These are phyloP conservation scores for Drosophila percnosoma DNA, from an alignment of 2,888 invertebrate genomes.

Conservation along the genomic window DNA sequence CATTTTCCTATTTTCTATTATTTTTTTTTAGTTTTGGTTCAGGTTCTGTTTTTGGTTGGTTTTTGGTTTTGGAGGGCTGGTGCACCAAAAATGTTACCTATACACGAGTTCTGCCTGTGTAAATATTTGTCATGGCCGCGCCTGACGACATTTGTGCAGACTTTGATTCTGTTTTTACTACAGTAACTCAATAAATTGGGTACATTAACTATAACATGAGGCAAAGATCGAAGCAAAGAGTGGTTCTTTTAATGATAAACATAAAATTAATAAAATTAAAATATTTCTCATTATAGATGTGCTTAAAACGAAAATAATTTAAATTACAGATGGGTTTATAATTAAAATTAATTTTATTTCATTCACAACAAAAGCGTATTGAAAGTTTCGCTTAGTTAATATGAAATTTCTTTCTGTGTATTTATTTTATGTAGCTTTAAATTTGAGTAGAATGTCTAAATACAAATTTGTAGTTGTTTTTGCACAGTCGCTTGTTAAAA, in stretches of 20 bases:
- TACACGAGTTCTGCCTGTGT: constrained; percentile 61
- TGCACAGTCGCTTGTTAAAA: constrained; percentile 47
- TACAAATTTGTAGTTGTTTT: constrained; percentile 40
- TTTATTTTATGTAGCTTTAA: constrained; percentile 7
- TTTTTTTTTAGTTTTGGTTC: constrained; percentile 25
- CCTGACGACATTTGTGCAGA: constrained; percentile 76
- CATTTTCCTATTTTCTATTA: background rate
- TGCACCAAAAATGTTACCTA: constrained; percentile 61
- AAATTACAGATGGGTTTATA: no score
- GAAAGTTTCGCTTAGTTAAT: background rate
- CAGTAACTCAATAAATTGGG: constrained; percentile 11
- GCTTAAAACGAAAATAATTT: no score
- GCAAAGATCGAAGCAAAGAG: no score
- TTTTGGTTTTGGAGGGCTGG: constrained; percentile 27
- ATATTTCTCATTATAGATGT: background rate
- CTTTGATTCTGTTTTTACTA: constrained; percentile 42
- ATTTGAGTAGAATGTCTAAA: constrained; percentile 4
- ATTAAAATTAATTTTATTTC: no score
- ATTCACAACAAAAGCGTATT: constrained; percentile 1
- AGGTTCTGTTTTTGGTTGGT: constrained; percentile 21
- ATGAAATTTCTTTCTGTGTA: background rate
- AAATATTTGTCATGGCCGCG: constrained; percentile 75
- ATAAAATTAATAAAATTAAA: rapidly evolving
- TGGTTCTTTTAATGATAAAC: background rate
- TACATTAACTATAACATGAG: constrained; percentile 15